Conservation (phyloP, 2,888 invertebrate genomes). For the Diaprepes abbreviatus region DNA sequence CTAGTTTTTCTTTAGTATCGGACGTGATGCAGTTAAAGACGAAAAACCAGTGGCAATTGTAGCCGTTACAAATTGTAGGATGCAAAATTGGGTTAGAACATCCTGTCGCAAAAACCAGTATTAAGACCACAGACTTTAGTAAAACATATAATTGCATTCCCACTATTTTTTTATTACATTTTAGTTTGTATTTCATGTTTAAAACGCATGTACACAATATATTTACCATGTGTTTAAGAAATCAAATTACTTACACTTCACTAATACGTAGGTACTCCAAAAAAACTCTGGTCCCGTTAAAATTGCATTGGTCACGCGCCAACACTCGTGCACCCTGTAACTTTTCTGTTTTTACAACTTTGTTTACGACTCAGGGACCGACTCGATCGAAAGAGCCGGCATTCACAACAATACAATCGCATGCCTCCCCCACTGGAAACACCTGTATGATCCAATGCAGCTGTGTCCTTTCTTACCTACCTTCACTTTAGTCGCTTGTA, state of each 20-base stretch:
- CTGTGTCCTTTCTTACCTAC: slow-evolving; percentile 43
- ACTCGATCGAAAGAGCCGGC: neutral
- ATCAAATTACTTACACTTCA: too few species aligned
- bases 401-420: slow-evolving; percentile 15
- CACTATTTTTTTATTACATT: too few species aligned
- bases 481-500: slow-evolving; percentile 21
- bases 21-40: too few species aligned
- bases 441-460: slow-evolving; percentile 39
- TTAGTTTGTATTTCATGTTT: too few species aligned
- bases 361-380: slow-evolving; percentile 12
- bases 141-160: too few species aligned
- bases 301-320: slow-evolving; percentile 4
- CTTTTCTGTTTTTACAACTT: slow-evolving; percentile 24
- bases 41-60: too few species aligned
- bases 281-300: neutral
- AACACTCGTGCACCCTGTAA: slow-evolving; percentile 19
- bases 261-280: neutral
- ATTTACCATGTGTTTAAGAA: neutral
- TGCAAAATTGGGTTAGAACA: too few species aligned
- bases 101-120: too few species aligned
- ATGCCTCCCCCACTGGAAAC: slow-evolving; percentile 30
- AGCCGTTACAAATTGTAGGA: too few species aligned
- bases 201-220: neutral
- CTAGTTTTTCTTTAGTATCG: too few species aligned
- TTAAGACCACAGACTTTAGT: too few species aligned